Base-by-base conservation (phyloP, 2,888 invertebrate species). In the Oligia latruncula region DNA sequence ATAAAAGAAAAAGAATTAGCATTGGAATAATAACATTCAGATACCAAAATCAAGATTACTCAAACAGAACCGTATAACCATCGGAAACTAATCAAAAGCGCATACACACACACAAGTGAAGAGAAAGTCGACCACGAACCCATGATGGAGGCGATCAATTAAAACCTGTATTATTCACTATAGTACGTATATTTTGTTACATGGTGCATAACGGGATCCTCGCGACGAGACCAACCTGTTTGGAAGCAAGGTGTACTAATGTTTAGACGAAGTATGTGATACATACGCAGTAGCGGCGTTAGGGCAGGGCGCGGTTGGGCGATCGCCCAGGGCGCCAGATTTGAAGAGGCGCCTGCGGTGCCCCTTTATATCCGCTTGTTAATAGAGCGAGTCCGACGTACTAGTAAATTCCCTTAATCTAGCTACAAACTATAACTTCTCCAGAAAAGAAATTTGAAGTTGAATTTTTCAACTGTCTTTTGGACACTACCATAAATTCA, bases 131-230 rank as follows among this genome's bases (percentile, higher is more conserved):
- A 70, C 64, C 80, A 76, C 68, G 58, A 46, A 74, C 46, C 62
- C 52, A 68, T 74, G 60, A 70, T 79, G 55, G 64, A 72, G 71
- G 78, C 71, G 80, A 88, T 90, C 89, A 90, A 89, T 89, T 90
- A 89, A 86, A 88, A 88, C 89, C 86, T 72, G 87, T 88, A 85
- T 86, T 85, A 77, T 85, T 79, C 79, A 85, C 71, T 88, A 68
- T 84, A 70, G 77, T 80, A 76, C 62, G 67, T 78, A 75, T 87
- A 82, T 85, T 85, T 78, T 82, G 86, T 88, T 87, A 87, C 84
- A 85, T 71, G 55, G 52, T 67, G 68, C 65, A 55, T 89, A 89
- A 89, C 89, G 89, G 89, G 84, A 87, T 71, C 58, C 71, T 73
- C 68, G 60, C 71, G 80, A 74, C 76, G 68, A 43, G 76, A 58